Percentiles rank a stretch among this genome's conserved stretches.
Conservation (phyloP, 2,113 vertebrate genomes). For the Psittacara wagleri region DNA sequence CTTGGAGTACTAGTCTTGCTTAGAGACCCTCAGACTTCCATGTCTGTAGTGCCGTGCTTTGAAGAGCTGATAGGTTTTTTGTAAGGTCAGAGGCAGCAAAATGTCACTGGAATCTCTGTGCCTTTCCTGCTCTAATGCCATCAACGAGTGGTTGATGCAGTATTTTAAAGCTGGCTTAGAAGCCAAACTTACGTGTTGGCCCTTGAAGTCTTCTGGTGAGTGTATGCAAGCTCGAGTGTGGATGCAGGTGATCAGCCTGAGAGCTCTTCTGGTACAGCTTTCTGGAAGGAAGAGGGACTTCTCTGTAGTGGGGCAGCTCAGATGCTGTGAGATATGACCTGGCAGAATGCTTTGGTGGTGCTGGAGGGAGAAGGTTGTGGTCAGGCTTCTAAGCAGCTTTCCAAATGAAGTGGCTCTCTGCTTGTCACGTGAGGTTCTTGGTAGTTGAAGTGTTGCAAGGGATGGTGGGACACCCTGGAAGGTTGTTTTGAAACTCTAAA, state of each 20-base stretch:
- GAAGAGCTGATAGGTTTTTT: background rate
- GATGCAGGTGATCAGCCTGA: background rate
- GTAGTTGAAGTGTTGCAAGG: background rate
- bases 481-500: background rate
- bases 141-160: background rate
- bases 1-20: fast-evolving
- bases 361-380: background rate
- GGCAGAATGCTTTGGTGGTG: background rate
- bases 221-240: background rate
- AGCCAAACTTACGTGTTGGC: background rate
- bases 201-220: background rate
- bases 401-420: background rate
- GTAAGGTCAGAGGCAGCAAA: background rate
- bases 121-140: background rate
- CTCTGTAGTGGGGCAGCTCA: background rate
- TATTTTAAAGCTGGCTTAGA: background rate
- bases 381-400: background rate
- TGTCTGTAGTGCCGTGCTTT: background rate
- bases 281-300: background rate
- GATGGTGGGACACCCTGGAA: background rate
- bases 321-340: background rate
- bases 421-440: background rate
- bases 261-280: background rate
- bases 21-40: background rate
- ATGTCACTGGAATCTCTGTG: background rate